These are phyloP conservation scores for Bombus pascuorum DNA, from an alignment of 1,140 invertebrate genomes.

Conservation along the genomic window DNA sequence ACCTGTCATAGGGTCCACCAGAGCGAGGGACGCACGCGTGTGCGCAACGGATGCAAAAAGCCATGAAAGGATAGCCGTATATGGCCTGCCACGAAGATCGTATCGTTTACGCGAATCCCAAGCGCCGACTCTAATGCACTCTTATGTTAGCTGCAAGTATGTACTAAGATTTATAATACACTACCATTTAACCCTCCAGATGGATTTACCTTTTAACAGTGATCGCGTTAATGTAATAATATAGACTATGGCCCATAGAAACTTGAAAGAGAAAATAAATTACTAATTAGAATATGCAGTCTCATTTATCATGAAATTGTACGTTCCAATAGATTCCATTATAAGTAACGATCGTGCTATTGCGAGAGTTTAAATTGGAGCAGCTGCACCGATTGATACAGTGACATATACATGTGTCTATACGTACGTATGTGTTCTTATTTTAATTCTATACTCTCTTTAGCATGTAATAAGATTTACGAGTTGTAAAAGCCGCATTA, in stretches of 20 bases:
- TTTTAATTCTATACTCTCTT: too few species aligned
- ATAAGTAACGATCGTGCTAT: not conserved
- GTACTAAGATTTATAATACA: not conserved
- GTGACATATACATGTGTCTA: too few species aligned
- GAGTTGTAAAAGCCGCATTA: too few species aligned
- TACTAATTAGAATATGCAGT: not conserved
- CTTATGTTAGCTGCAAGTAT: not conserved
- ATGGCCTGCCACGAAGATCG: slow-evolving; percentile 53
- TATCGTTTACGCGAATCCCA: slow-evolving; percentile 61
- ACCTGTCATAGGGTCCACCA: slow-evolving; percentile 59
- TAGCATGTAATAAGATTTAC: too few species aligned
- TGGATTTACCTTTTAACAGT: not conserved
- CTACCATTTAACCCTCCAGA: not conserved
- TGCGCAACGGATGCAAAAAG: slow-evolving; percentile 50
- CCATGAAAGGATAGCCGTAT: slow-evolving; percentile 59
- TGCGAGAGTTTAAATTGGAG: not conserved
- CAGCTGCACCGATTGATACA: too few species aligned
- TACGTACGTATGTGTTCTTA: too few species aligned
- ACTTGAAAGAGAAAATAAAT: not conserved
- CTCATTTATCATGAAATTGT: too few species aligned
- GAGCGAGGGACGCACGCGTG: slow-evolving; percentile 25
- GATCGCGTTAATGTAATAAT: not conserved
- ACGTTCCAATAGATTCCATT: too few species aligned
- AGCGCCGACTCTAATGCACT: slow-evolving; percentile 45
- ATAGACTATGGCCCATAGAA: not conserved